phyloP scores from a whole-genome alignment of 2,113 vertebrate genomes.

The Hippocampus mohnikei region DNA sequence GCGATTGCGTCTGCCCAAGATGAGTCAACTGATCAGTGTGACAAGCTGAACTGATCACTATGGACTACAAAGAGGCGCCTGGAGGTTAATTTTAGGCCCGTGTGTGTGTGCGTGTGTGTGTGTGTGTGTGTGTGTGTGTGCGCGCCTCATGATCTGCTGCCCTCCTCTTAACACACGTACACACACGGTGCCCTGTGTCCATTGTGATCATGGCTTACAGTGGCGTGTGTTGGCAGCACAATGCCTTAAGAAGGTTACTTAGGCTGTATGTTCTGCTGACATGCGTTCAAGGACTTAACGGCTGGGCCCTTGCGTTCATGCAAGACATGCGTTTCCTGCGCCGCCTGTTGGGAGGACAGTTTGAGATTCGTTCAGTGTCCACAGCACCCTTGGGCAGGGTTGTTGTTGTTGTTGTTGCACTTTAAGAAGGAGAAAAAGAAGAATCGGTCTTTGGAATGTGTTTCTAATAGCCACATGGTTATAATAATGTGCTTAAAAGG shows the following conservation, averaged over 20 bases:
- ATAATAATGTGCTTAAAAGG: too few relatives aligned
- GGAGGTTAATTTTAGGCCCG: slow-evolving; percentile 46
- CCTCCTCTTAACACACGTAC: slow-evolving; percentile 38
- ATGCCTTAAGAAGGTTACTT: slow-evolving; percentile 61
- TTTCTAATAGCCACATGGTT: slow-evolving; percentile 29
- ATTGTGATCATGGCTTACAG: slow-evolving; percentile 46
- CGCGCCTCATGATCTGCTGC: slow-evolving; percentile 40
- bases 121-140: too few relatives aligned
- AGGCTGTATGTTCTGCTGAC: slow-evolving; percentile 68
- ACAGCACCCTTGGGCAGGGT: slow-evolving; percentile 55
- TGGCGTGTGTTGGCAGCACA: slow-evolving; percentile 43
- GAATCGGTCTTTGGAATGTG: slow-evolving; percentile 61
- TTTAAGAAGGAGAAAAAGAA: slow-evolving; percentile 51
- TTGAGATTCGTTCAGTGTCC: slow-evolving; percentile 41
- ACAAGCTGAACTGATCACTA: slow-evolving; percentile 51
- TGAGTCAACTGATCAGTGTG: slow-evolving; percentile 52
- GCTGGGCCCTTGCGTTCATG: slow-evolving; percentile 41
- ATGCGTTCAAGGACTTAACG: slow-evolving; percentile 58
- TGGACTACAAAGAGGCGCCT: slow-evolving; percentile 35
- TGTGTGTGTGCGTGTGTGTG: slow-evolving; percentile 5
- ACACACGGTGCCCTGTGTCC: slow-evolving; percentile 36
- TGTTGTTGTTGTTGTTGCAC: slow-evolving; percentile 64
- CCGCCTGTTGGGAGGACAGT: slow-evolving; percentile 35
- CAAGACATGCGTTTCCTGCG: slow-evolving; percentile 17
- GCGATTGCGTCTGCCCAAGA: slow-evolving; percentile 18